Evolutionary conservation across 2,888 invertebrate genomes (phyloP).

Genomic region (Polydrusus tereticollis): DNA sequence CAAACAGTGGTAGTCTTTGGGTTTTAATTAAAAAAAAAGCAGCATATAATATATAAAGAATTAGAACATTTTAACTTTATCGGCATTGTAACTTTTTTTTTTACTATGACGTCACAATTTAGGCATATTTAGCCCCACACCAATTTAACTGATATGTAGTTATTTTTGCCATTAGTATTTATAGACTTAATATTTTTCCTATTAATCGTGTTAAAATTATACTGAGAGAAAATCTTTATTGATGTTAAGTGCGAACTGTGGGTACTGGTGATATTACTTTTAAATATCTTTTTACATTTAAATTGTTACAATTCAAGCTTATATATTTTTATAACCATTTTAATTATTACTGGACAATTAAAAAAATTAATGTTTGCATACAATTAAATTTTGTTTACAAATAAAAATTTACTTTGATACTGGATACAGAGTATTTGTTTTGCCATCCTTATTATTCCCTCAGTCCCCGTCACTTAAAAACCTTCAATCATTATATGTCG

Average conservation of each 20-base stretch:
- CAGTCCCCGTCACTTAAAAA: no score
- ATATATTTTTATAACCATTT: constrained; percentile 8
- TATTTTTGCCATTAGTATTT: constrained; percentile 6
- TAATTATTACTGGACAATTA: not conserved
- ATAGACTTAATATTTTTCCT: not conserved
- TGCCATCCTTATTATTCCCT: no score
- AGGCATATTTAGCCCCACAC: not conserved
- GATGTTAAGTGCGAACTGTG: constrained; percentile 6
- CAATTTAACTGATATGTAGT: not conserved
- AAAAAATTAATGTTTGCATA: not conserved
- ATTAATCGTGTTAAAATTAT: constrained; percentile 8
- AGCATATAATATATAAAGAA: no score
- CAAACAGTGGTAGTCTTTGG: no score
- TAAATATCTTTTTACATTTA: constrained; percentile 7
- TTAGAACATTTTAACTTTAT: no score
- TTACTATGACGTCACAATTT: not conserved
- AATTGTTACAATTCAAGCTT: not conserved
- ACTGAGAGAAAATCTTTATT: not conserved
- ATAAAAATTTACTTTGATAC: constrained; percentile 7
- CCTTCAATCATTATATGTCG: no score
- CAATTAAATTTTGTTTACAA: not conserved
- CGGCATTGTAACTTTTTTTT: not conserved
- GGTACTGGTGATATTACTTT: constrained; percentile 15
- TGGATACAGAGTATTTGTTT: no score
- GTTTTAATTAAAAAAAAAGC: no score